A percentile compares a stretch with the other conserved stretches of the same genome.
These are phyloP conservation scores for Nephrotoma flavescens DNA, from an alignment of 2,888 invertebrate species.

Conservation along the genomic window DNA sequence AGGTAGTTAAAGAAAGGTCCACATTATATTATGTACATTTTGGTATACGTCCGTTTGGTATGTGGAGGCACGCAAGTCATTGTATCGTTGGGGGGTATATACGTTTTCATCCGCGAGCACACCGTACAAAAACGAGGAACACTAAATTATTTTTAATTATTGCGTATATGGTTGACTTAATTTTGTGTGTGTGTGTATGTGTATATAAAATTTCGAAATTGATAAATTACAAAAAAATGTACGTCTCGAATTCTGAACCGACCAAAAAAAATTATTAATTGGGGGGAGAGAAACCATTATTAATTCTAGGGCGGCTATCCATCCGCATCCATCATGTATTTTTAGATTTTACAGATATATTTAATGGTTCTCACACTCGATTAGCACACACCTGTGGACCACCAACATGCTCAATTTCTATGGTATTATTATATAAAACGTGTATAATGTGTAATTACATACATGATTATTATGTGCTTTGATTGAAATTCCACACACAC, in stretches of 20 bases:
- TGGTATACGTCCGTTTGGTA: background rate
- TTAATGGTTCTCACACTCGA: background rate
- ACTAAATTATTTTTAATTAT: background rate
- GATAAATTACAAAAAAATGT: background rate
- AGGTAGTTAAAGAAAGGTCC: background rate
- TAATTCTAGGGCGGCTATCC: background rate
- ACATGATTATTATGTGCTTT: background rate
- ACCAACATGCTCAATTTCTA: background rate
- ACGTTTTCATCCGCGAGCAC: background rate
- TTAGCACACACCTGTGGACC: background rate
- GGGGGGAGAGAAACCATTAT: background rate
- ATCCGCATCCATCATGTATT: background rate
- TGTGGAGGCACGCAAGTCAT: background rate
- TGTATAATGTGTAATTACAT: background rate
- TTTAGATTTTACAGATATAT: background rate
- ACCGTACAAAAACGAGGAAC: background rate
- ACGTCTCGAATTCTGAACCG: background rate
- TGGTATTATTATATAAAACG: background rate
- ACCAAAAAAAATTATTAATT: background rate
- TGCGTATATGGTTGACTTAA: background rate
- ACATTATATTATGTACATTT: background rate
- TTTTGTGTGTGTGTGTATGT: background rate
- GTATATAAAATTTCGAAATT: background rate
- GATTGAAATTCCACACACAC: background rate
- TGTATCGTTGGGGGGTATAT: background rate